Base-by-base conservation (phyloP, 2,888 invertebrate species). In the Alcis repandata region DNA sequence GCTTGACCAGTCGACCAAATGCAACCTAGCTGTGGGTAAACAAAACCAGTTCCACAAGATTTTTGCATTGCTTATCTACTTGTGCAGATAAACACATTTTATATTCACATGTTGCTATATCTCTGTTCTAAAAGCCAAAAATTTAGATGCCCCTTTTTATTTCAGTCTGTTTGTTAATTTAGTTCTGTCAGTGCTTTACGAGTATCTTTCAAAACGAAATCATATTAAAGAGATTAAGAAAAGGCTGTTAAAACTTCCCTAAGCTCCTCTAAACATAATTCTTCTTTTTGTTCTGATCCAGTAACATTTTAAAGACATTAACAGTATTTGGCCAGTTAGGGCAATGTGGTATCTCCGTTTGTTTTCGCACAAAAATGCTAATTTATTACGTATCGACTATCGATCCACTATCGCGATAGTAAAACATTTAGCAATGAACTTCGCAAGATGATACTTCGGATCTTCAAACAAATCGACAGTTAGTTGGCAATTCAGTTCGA, bases 391-490 rank as follows among this genome's bases (percentile, higher is more conserved):
- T n/a, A n/a, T n/a, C n/a, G n/a, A n/a, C 2, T 43, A 33, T 59
- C 38, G 48, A 43, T 56, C 17, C 38, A 63, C 15, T 57, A 64
- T 58, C 43, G 48, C 32, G 57, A 61, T 54, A 58, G 54, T 68
- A 58, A 57, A 63, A 58, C 43, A 58, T 66, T 66, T 52, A 66
- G 46, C 52, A 45, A 52, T 38, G 40, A 51, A 38, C 40, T 22
- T 33, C 45, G 41, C 33, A 41, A 38, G 46, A 57, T 52, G 52
- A 46, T 51, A 59, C 38, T 52, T 46, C 20, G 20, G 59, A 58
- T 60, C 51, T 57, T 41, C 49, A 46, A 65, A 56, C 63, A 65
- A 59, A 70, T 67, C 58, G 67, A 72, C 69, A 64, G 68, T 68
- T 67, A 65, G 67, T 57, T 69, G 63, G 66, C 67, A 69, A 62